phyloP scores from a whole-genome alignment of 2,888 invertebrate genomes.

The Thalpophila matura region DNA sequence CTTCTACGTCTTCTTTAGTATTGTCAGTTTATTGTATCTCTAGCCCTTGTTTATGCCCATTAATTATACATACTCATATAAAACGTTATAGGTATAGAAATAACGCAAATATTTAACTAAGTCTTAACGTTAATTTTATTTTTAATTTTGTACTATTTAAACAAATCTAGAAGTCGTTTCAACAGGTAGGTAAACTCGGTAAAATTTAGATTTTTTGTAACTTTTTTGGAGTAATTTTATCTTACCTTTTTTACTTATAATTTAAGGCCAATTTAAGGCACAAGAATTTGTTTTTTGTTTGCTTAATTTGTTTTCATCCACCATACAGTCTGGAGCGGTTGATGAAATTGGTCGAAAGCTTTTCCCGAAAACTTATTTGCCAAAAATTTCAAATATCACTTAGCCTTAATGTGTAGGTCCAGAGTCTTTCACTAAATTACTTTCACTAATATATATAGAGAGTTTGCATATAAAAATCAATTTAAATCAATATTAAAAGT shows the following conservation, averaged over 20 bases:
- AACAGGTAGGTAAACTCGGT: constrained; percentile 89
- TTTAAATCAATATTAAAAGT: constrained; percentile 86
- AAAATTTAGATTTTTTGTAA: constrained; percentile 85
- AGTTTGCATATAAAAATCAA: constrained; percentile 89
- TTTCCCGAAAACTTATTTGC: constrained; percentile 83
- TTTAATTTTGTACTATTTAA: constrained; percentile 90
- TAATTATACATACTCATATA: constrained; percentile 85
- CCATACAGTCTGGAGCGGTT: constrained; percentile 83
- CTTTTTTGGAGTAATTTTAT: constrained; percentile 83
- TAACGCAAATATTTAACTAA: constrained; percentile 88
- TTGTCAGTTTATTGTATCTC: constrained; percentile 78
- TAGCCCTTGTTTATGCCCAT: constrained; percentile 85
- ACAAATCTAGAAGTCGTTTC: constrained; percentile 88
- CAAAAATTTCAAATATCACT: constrained; percentile 88
- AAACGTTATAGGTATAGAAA: constrained; percentile 89
- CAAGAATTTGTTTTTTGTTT: constrained; percentile 80
- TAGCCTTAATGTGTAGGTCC: constrained; percentile 87
- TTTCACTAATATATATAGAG: constrained; percentile 87
- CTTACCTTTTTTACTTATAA: constrained; percentile 89
- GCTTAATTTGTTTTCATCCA: constrained; percentile 81
- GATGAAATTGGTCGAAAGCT: constrained; percentile 89
- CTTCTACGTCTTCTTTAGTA: constrained; percentile 70
- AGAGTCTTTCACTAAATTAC: constrained; percentile 88
- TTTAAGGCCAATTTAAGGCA: constrained; percentile 92
- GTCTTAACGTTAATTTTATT: constrained; percentile 89